Conservation (phyloP, 2,888 invertebrate species). For the Molanna angustata region DNA sequence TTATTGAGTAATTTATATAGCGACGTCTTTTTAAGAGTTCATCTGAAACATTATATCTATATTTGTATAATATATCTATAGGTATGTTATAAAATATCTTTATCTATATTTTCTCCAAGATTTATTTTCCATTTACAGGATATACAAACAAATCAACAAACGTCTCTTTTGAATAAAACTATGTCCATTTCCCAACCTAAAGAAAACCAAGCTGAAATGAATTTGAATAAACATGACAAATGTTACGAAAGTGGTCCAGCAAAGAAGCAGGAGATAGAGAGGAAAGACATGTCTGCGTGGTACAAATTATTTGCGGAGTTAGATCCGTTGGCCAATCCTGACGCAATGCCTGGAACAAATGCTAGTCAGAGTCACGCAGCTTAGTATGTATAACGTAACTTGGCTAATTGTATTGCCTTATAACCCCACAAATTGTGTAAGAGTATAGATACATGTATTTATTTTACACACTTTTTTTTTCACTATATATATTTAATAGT, state of each 20-base stretch:
- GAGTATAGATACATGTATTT: too few species aligned
- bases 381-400: constrained; percentile 36
- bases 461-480: too few species aligned
- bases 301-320: constrained; percentile 90
- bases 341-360: constrained; percentile 50
- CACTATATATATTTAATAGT: too few species aligned
- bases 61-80: too few species aligned
- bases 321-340: constrained; percentile 87
- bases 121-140: too few species aligned
- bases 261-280: constrained; percentile 22
- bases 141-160: constrained; percentile 1
- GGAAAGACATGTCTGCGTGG: constrained; percentile 65
- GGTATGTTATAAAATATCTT: too few species aligned
- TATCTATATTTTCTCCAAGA: too few species aligned
- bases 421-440: too few species aligned
- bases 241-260: constrained; percentile 16
- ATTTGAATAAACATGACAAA: constrained; percentile 11
- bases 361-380: constrained; percentile 54
- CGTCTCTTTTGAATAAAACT: constrained; percentile 1
- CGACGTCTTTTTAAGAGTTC: too few species aligned
- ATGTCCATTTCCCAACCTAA: too few species aligned
- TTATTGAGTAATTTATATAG: too few species aligned
- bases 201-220: not conserved
- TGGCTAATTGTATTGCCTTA: constrained; percentile 15
- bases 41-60: too few species aligned